Base-by-base conservation (phyloP, 1,140 invertebrate species). In the Vanessa atalanta region DNA sequence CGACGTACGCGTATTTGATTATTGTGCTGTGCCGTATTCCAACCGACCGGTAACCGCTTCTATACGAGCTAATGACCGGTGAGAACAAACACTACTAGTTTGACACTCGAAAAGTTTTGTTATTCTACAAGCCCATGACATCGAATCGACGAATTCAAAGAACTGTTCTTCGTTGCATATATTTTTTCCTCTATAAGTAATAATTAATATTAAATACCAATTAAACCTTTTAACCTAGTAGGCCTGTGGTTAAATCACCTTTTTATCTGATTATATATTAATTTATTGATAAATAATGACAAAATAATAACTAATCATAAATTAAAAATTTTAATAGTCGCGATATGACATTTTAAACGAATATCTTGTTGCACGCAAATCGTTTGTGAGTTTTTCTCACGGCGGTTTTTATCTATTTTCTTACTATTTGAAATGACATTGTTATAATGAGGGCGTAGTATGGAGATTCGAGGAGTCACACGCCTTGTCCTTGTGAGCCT, bases 371-470 rank as follows among this genome's bases (percentile, higher is more conserved):
- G 31, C 57, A 61, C 57, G 57, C 57, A 37, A 61, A 61, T 61
- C 57, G 26, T 61, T 61, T 14, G 57, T 13, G 23, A 37, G 57
- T 61, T 15, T 31, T 61, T 61, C 57, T 61, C 57, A 61, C 57
- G 57, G 7, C 23, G 57, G 23, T 61, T 61, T 61, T 61, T 61
- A 61, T 61, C 5, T 3, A 6, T 61, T 61, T 37, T 61, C 57
- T 66, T 61, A 43, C 31, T 65, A 47, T 68, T 68, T 26, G 23
- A 65, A 71, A 65, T 55, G 57, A 71, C 70, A 70, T 70, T 70
- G 69, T 70, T 65, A 43, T 63, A 71, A 51, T 23, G 61, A 71
- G 70, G 70, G 70, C 70, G 70, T 71, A 71, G 70, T 71, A 50
- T 37, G 70, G 61, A 47, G 60, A 71, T 71, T 71, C 60, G 31